Conservation (phyloP, 2,797 vertebrate species). For the Falco concolor region DNA sequence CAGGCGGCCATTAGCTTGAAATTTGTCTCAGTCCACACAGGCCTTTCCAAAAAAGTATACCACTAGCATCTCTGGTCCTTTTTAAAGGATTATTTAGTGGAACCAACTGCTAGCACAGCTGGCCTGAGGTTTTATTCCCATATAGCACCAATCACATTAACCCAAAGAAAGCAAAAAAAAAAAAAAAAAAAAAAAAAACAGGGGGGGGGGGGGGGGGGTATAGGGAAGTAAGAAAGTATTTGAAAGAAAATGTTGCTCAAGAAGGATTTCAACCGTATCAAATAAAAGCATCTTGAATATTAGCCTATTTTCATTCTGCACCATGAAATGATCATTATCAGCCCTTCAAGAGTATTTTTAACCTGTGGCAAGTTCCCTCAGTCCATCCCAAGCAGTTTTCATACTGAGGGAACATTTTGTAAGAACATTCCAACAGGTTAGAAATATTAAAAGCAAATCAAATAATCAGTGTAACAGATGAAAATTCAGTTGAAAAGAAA, state of each 20-base stretch:
- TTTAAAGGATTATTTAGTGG: slow-evolving; percentile 64
- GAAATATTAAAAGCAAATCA: slow-evolving; percentile 77
- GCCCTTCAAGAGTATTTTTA: slow-evolving; percentile 74
- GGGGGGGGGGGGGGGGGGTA: too few species aligned
- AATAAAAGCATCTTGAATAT: slow-evolving; percentile 47
- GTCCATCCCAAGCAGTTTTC: background rate
- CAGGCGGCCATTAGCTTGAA: slow-evolving; percentile 71
- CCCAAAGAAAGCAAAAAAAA: slow-evolving; percentile 70
- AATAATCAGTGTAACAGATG: slow-evolving; percentile 63
- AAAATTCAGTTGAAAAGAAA: slow-evolving; percentile 65
- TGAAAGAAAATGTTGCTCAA: slow-evolving; percentile 54
- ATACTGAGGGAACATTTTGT: background rate
- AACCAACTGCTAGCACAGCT: slow-evolving; percentile 86
- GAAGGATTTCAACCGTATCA: slow-evolving; percentile 62
- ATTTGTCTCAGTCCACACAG: slow-evolving; percentile 77
- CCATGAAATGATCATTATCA: slow-evolving; percentile 60
- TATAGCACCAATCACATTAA: slow-evolving; percentile 83
- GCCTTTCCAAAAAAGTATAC: slow-evolving; percentile 71
- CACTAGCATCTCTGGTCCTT: slow-evolving; percentile 77
- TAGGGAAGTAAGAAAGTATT: background rate
- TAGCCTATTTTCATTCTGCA: slow-evolving; percentile 49
- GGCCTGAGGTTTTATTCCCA: slow-evolving; percentile 90
- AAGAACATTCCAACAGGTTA: slow-evolving; percentile 74
- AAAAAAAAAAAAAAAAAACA: background rate
- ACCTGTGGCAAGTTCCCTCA: slow-evolving; percentile 69